Conservation (phyloP, 2,888 invertebrate species). For the Trimorus sp. region DNA sequence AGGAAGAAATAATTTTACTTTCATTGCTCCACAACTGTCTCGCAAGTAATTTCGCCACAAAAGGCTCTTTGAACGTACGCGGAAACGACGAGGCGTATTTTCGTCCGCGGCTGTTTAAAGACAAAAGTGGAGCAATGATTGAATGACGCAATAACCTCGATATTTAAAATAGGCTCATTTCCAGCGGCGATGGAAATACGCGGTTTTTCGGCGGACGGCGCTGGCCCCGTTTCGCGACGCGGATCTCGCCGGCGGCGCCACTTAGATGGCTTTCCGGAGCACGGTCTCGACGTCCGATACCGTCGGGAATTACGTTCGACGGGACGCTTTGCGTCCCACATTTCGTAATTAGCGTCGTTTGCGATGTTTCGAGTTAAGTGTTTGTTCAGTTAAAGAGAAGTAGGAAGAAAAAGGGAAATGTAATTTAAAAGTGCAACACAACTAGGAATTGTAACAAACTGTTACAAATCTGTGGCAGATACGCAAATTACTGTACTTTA, state of each 20-base stretch:
- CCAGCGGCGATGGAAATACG: conserved; percentile 37
- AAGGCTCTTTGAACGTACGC: conserved; percentile 42
- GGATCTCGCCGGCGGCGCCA: conserved; percentile 47
- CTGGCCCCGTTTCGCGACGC: conserved; percentile 47
- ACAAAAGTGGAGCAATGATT: conserved; percentile 57
- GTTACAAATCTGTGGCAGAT: no score
- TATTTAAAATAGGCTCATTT: conserved; percentile 57
- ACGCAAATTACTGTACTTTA: no score
- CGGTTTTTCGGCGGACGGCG: conserved; percentile 31
- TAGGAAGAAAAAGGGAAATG: no score
- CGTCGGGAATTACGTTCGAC: conserved; percentile 23
- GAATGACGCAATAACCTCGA: conserved; percentile 61
- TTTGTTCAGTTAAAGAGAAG: not conserved
- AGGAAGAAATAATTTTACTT: conserved; percentile 39
- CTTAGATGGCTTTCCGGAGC: conserved; percentile 50
- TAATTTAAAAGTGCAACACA: no score
- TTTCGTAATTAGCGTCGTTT: conserved; percentile 22
- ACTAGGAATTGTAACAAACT: no score
- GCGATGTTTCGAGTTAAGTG: conserved; percentile 1
- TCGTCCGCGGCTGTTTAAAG: conserved; percentile 32
- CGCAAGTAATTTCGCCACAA: conserved; percentile 47
- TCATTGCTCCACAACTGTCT: conserved; percentile 57
- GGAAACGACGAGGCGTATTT: conserved; percentile 41
- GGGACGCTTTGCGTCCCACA: conserved; percentile 23
- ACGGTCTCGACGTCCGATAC: conserved; percentile 38